Base-by-base conservation (phyloP, 2,113 vertebrate genomes). In the Seriola rivoliana region DNA sequence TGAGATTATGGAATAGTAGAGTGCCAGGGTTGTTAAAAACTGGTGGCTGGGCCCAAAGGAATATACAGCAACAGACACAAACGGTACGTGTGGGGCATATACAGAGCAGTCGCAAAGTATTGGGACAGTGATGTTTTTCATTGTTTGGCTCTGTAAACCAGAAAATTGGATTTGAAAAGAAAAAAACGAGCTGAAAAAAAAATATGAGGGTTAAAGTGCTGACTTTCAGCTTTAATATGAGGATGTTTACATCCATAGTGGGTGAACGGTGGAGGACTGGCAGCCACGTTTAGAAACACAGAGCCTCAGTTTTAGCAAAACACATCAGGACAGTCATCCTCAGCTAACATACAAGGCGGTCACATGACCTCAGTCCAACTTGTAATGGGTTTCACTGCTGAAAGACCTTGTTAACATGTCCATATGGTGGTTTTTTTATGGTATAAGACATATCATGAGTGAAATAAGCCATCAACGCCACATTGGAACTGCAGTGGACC, bases 1-100 rank as follows among this genome's bases (percentile, higher is more conserved):
- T 58, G 64, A 66, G 71, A 66, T 69, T 44, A 57, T n/a, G 34
- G 59, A 23, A n/a, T 42, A 50, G 52, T 21, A 14, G 16, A 50
- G n/a, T n/a, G 57, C 1, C 55, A 13, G 16, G 11, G 69, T 10
- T 40, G 14, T 65, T 65, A 66, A 73, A 29, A 75, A 60, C 44
- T 44, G 25, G 57, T 13, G 54, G 29, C 46, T 36, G 23, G n/a
- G 9, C 72, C 64, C 42, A 40, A 23, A 23, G 12, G 2, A 87
- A 59, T 2, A 54, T 5, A 13, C 8, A 54, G 57, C n/a, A 4
- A 40, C 32, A 71, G 75, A 76, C 52, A 59, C 17, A 57, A 21
- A 57, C 46, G 46, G 29, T 1, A n/a, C 16, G 32, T 4, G 40
- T 23, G 19, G 25, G 38, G 69, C 8, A 23, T 34, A 54, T 17